phyloP scores from a whole-genome alignment of 2,888 invertebrate genomes.

The Eueremaeus valkanovi region DNA sequence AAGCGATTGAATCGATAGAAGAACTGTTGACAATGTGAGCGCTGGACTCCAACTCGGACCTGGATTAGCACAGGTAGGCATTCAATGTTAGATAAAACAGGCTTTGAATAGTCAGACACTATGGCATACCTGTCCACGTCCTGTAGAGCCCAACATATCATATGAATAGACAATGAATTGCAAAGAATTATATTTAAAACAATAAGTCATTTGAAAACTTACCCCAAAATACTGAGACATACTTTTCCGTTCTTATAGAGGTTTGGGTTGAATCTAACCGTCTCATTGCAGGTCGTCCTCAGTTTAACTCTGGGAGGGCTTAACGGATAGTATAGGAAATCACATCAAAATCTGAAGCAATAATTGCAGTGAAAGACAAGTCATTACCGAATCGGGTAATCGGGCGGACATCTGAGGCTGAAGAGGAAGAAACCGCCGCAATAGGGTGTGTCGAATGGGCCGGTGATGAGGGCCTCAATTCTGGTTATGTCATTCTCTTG shows the following conservation, averaged over 20 bases:
- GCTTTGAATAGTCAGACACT: background rate
- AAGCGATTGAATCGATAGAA: constrained; percentile 61
- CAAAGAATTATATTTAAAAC: background rate
- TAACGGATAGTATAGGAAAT: too few relatives aligned
- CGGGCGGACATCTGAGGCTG: constrained; percentile 57
- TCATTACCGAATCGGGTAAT: constrained; percentile 56
- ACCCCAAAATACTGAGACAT: constrained; percentile 59
- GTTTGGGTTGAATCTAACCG: constrained; percentile 63
- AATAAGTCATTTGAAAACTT: constrained; percentile 47
- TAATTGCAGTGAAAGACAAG: too few relatives aligned
- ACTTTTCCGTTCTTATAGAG: constrained; percentile 62
- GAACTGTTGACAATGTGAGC: constrained; percentile 57
- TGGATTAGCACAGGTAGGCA: too few relatives aligned
- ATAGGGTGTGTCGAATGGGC: constrained; percentile 62
- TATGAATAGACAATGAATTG: background rate
- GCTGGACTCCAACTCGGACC: constrained; percentile 61
- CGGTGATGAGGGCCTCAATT: constrained; percentile 59
- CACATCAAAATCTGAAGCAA: too few relatives aligned
- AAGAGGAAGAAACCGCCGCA: constrained; percentile 59
- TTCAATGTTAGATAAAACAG: background rate
- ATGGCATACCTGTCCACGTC: constrained; percentile 11
- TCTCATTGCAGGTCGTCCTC: constrained; percentile 60
- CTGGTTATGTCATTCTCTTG: constrained; percentile 58
- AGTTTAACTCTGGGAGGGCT: constrained; percentile 60
- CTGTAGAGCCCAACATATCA: background rate